Base-by-base conservation (phyloP, 2,888 invertebrate genomes). In the Tetanocera ferruginea region DNA sequence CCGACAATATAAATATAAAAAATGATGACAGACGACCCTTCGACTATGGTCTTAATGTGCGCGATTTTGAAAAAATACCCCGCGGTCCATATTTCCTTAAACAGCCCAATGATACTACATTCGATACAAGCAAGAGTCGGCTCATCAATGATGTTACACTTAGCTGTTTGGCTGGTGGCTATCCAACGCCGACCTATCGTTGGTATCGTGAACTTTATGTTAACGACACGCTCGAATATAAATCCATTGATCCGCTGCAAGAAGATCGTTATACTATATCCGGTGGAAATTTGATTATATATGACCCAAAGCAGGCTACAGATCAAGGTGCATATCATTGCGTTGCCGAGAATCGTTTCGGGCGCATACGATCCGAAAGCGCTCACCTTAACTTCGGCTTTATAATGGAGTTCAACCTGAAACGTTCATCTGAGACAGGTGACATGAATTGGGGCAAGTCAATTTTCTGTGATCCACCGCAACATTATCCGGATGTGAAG, bases 401-500 rank as follows among this genome's bases (percentile, higher is more conserved):
- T 86, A 97, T 98, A 81, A 92, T 95, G 86, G 97, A 97, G 89
- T 98, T 98, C 85, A 97, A 97, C 90, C 92, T 96, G 81, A 95
- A 96, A 87, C 92, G 97, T 77, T 94, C 97, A 0, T 91, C 93
- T 62, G 97, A 97, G 90, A 92, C 92, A 80, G 97, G 97, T 8
- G 95, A 95, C 84, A 95, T 97, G 88, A 97, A 97, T 89, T 97
- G 97, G 97, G 97, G 97, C 51, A 97, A 97, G 91, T 94, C 96
- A 0, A 93, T 97, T 82, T 95, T 94, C 82, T 98, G 97, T 90
- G 97, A 97, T 91, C 96, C 98, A 17, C 98, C 98, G 0, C 95
- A 95, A 82, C 95, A 96, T 91, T 98, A 95, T 88, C 97, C 98
- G 8, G 93, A 93, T 76, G 96, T 98, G 0, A 95, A 94, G 82